Evolutionary conservation across 2,888 invertebrate genomes (phyloP).

Genomic region (Eilema depressum): DNA sequence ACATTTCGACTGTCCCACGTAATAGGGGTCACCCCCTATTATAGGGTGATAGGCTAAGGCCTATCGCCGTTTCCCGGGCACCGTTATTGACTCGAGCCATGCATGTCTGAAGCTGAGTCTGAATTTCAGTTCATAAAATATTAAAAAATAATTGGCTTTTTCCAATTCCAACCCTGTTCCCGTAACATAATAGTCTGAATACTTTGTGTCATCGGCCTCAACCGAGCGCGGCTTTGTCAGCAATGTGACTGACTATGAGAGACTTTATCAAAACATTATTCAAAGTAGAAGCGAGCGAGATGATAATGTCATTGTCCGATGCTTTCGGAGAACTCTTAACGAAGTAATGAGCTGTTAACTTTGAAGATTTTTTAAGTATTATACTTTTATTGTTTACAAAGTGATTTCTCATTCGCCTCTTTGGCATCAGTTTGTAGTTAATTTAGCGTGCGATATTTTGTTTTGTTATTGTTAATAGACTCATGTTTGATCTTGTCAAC

Average conservation of each 20-base stretch:
- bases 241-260: slow-evolving; percentile 42
- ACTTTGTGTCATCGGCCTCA: slow-evolving; percentile 26
- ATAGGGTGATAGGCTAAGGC: too few relatives aligned
- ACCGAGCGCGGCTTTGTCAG: slow-evolving; percentile 48
- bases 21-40: too few relatives aligned
- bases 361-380: not conserved
- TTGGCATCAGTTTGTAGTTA: not conserved
- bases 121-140: too few relatives aligned
- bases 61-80: too few relatives aligned
- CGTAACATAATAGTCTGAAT: slow-evolving; percentile 20
- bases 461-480: too few relatives aligned
- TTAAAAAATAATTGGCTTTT: not conserved
- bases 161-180: slow-evolving; percentile 17
- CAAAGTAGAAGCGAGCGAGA: slow-evolving; percentile 28
- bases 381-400: slow-evolving; percentile 4
- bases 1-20: too few relatives aligned
- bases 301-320: slow-evolving; percentile 22
- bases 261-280: slow-evolving; percentile 38
- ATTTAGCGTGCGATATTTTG: not conserved
- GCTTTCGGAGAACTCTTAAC: slow-evolving; percentile 23
- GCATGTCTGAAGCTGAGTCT: too few relatives aligned
- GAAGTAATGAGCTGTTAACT: slow-evolving; percentile 28
- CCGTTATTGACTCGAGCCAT: too few relatives aligned
- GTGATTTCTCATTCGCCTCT: not conserved
- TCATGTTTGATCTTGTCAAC: too few relatives aligned